Evolutionary conservation across 2,797 vertebrate genomes (phyloP), one percentile per base, ranked within the genome.

Genomic region (Xenops minutus): DNA sequence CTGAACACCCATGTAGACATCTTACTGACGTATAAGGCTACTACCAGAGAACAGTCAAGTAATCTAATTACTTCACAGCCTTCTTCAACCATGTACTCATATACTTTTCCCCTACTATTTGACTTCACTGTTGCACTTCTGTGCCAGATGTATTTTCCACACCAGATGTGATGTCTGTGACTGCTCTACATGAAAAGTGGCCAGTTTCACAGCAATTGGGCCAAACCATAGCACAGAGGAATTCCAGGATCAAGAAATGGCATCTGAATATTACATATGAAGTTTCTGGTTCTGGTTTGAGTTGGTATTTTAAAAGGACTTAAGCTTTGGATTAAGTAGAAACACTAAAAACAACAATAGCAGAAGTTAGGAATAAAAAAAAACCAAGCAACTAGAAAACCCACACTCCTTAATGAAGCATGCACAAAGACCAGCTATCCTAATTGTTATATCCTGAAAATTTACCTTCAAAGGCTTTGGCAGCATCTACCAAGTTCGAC

Each of bases 391-490:
- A 55, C 24, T 48, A 77, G 24, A 61, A 87, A 82, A 4, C 17
- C 32, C 23, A 34, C 12, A 12, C 6, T 69, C 19, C 22, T 84
- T 78, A 69, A 67, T 1, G 8, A 79, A 81, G 29, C 8, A 9
- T 22, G 8, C 29, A 61, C 9, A 36, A 80, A 72, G 19, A 67
- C 9, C 41, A 86, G 34, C 46, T 87, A 54, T 88, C 41, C 3
- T 44, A 64, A 76, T 17, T 29, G 48, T 19, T 54, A 30, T 18
- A 34, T 76, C 75, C 63, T 67, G 32, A 22, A 77, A 64, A 98
- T 96, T 98, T 97, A 99, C 99, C 99, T 97, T 99, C 99, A 92
- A 99, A 99, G 64, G 99, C 99, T 97, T 99, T 99, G 97, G 99
- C 99, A 43, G 99, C 99, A 71, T 99, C 99, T 77, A 99, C 99